A percentile compares a stretch with the other conserved stretches of the same genome.
These are phyloP conservation scores for Dipodomys merriami DNA, from an alignment of 2,113 vertebrate species.

Conservation along the genomic window DNA sequence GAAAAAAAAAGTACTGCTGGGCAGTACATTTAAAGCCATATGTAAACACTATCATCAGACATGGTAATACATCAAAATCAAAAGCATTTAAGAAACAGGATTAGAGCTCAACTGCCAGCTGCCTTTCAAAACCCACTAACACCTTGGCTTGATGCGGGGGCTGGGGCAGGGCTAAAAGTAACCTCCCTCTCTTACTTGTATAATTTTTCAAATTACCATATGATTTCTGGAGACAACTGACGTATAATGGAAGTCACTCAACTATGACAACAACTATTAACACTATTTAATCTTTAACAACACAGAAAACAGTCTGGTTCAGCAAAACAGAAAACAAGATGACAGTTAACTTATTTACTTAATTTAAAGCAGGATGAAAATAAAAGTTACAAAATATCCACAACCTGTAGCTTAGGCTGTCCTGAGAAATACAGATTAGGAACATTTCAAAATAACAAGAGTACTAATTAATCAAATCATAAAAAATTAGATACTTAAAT, in stretches of 20 bases:
- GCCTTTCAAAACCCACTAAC: background rate
- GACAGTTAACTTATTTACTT: background rate
- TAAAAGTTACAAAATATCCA: constrained; percentile 47
- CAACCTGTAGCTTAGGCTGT: background rate
- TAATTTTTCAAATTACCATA: background rate
- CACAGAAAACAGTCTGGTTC: constrained; percentile 28
- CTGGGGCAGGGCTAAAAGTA: constrained; percentile 9
- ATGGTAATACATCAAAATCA: background rate
- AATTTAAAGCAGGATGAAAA: constrained; percentile 28
- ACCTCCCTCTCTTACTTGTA: background rate
- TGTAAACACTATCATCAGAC: background rate
- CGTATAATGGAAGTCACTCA: constrained; percentile 32
- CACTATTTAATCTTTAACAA: background rate
- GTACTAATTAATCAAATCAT: background rate
- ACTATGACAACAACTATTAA: constrained; percentile 20
- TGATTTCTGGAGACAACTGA: constrained; percentile 13
- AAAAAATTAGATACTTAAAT: constrained; percentile 46
- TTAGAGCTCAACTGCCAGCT: background rate
- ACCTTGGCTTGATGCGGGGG: background rate
- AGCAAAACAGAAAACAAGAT: constrained; percentile 4
- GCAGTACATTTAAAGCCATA: constrained; percentile 27
- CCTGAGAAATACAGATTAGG: background rate
- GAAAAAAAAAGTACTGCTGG: background rate
- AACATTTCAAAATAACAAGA: constrained; percentile 32
- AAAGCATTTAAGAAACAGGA: background rate